Evolutionary conservation across 2,888 invertebrate genomes (phyloP).

Genomic region (Tortricodes alternella): DNA sequence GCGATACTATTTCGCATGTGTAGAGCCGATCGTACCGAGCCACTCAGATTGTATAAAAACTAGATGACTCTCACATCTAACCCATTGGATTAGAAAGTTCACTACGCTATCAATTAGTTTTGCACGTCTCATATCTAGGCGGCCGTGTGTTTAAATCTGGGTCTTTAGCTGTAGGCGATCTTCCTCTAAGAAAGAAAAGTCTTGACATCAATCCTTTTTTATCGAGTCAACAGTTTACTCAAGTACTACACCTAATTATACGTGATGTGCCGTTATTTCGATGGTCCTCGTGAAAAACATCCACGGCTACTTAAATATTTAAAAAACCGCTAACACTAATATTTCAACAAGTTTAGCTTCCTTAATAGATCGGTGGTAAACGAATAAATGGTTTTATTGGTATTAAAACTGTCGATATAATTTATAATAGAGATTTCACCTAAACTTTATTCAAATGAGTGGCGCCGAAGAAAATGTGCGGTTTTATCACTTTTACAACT

Average conservation of each 20-base stretch:
- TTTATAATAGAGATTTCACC: constrained; percentile 21
- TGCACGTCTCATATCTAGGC: neutral
- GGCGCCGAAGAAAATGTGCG: constrained; percentile 5
- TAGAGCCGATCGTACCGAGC: no score
- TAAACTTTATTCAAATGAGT: constrained; percentile 5
- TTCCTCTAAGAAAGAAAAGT: neutral
- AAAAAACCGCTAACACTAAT: constrained; percentile 13
- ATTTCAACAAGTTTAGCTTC: constrained; percentile 2
- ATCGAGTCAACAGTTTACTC: neutral
- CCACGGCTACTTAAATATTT: neutral
- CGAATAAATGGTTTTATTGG: constrained; percentile 19
- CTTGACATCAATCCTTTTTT: neutral
- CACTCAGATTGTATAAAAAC: neutral
- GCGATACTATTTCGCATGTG: no score
- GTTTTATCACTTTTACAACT: constrained; percentile 5
- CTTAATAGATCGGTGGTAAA: neutral
- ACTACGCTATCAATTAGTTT: neutral
- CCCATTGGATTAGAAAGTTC: neutral
- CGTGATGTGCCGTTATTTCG: no score
- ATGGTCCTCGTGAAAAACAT: neutral
- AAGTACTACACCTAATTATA: no score
- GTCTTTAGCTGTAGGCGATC: neutral
- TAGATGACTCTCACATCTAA: neutral
- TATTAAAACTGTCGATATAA: constrained; percentile 9
- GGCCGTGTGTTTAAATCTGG: neutral